Evolutionary conservation across 35 echinoderm and acorn worm genomes (phyloP).

Genomic region (Heliocidaris erythrogramma): DNA sequence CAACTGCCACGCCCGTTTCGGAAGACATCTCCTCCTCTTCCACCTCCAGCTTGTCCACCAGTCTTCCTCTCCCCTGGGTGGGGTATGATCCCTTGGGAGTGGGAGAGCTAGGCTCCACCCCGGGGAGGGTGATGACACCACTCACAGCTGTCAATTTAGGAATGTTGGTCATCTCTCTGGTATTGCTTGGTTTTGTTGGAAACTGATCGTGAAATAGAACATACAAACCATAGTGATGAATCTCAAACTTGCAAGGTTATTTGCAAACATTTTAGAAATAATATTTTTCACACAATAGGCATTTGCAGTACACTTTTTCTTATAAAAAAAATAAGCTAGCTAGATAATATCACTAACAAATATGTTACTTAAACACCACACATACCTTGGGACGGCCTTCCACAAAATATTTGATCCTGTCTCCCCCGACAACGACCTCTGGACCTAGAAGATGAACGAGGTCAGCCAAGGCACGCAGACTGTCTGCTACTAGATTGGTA

Average conservation of each 20-base stretch:
- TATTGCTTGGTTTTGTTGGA: slow-evolving; percentile 54
- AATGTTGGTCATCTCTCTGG: slow-evolving; percentile 29
- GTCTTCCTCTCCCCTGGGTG: not conserved
- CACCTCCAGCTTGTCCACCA: not conserved
- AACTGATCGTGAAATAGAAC: slow-evolving; percentile 61
- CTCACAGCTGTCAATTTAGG: slow-evolving; percentile 86
- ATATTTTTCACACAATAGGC: too few species aligned
- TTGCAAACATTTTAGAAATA: too few species aligned
- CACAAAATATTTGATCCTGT: slow-evolving; percentile 86
- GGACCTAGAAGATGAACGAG: slow-evolving; percentile 82
- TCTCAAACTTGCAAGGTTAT: too few species aligned
- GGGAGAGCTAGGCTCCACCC: slow-evolving; percentile 53
- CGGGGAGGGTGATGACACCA: slow-evolving; percentile 88
- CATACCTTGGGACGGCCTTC: slow-evolving; percentile 96
- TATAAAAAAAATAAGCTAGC: not conserved
- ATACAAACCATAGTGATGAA: not conserved
- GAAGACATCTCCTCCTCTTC: not conserved
- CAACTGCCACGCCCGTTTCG: slow-evolving; percentile 13
- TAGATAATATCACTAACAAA: not conserved
- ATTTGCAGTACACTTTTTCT: not conserved
- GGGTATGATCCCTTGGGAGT: not conserved
- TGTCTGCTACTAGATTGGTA: slow-evolving; percentile 85
- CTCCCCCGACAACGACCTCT: slow-evolving; percentile 82
- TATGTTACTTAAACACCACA: not conserved
- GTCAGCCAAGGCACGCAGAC: slow-evolving; percentile 80